Evolutionary conservation across 2,113 vertebrate genomes (phyloP).

Genomic region (Bubo scandiacus): DNA sequence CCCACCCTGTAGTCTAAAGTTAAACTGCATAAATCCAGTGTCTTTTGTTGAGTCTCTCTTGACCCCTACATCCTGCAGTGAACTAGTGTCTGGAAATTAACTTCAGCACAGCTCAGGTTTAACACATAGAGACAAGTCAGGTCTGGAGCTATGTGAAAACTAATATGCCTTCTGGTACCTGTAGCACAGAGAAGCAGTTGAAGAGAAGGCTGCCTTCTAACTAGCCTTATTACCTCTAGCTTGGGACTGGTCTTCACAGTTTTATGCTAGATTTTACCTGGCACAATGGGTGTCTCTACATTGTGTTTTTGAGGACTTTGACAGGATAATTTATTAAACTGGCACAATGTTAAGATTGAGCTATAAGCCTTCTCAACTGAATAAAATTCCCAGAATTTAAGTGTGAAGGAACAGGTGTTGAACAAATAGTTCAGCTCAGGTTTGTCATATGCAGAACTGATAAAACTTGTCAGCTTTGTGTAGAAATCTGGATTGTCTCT

Average conservation of each 20-base stretch:
- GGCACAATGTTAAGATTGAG: neutral
- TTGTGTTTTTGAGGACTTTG: neutral
- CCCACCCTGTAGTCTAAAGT: neutral
- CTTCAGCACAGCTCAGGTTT: neutral
- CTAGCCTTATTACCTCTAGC: neutral
- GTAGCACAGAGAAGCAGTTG: neutral
- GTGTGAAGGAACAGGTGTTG: neutral
- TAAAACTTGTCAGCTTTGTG: neutral
- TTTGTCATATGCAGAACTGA: neutral
- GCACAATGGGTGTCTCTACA: neutral
- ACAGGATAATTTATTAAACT: neutral
- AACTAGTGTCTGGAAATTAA: neutral
- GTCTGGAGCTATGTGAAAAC: neutral
- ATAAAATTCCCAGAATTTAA: neutral
- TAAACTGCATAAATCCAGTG: neutral
- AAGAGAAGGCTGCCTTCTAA: neutral
- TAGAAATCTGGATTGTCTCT: neutral
- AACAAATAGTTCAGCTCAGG: neutral
- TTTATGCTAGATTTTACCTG: neutral
- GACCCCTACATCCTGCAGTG: neutral
- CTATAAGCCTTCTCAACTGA: neutral
- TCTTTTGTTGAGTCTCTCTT: neutral
- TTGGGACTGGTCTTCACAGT: neutral
- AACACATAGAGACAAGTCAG: neutral
- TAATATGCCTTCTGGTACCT: neutral